Percentiles rank a stretch among this genome's conserved stretches.
These are phyloP conservation scores for Metellina segmentata DNA, from an alignment of 2,888 invertebrate genomes.

Conservation along the genomic window DNA sequence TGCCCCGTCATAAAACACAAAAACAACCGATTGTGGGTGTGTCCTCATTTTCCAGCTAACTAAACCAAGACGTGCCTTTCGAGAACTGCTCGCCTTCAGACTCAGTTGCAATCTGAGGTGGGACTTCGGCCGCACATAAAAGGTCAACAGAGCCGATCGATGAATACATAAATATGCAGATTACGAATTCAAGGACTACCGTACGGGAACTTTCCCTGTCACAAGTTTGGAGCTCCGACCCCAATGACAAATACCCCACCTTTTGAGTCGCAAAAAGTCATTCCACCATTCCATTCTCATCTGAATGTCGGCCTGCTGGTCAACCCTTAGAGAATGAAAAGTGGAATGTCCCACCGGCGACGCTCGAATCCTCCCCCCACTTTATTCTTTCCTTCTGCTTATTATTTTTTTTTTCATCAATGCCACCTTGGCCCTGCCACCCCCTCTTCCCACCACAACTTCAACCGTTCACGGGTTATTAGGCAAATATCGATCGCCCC, in stretches of 20 bases:
- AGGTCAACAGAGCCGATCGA: not conserved
- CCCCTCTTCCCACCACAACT: conserved; percentile 35
- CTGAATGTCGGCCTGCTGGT: conserved; percentile 66
- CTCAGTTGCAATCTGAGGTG: not conserved
- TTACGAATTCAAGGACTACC: not conserved
- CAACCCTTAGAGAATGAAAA: conserved; percentile 67
- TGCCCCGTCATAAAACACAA: too few relatives aligned
- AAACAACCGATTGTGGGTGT: too few relatives aligned
- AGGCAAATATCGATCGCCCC: conserved; percentile 74
- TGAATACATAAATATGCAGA: not conserved
- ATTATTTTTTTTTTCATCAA: conserved; percentile 53
- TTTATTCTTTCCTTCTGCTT: conserved; percentile 3
- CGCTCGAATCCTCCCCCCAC: conserved; percentile 32
- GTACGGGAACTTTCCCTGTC: too few relatives aligned
- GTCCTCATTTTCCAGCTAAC: too few relatives aligned
- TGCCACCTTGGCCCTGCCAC: conserved; percentile 51
- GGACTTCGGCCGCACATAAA: not conserved
- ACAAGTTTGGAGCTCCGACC: not conserved
- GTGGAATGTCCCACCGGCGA: conserved; percentile 61
- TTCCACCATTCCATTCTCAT: conserved; percentile 1
- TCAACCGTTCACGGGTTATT: conserved; percentile 73
- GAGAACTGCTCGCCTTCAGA: too few relatives aligned
- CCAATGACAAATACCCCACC: not conserved
- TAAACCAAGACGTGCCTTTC: too few relatives aligned
- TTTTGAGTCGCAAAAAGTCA: too few relatives aligned